Percentiles rank a stretch among this genome's conserved stretches.
phyloP scores from a whole-genome alignment of 2,888 invertebrate species.

The Lasioglossum malachurum region DNA sequence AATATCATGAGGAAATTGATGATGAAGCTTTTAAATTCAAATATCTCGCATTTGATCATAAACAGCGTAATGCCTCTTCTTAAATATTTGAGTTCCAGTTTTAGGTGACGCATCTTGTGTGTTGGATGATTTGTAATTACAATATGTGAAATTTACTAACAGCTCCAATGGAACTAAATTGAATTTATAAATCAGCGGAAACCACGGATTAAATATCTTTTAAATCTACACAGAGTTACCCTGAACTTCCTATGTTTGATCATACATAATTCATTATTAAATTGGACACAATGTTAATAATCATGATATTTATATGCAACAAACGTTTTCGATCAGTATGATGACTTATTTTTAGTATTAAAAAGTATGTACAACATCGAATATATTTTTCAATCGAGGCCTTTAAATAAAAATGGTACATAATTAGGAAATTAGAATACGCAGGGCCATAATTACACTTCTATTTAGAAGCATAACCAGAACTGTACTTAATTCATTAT shows the following conservation, averaged over 20 bases:
- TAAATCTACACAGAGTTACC: constrained; percentile 36
- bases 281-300: constrained; percentile 5
- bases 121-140: constrained; percentile 7
- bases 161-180: background rate
- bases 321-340: constrained; percentile 1
- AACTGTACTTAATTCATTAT: constrained; percentile 26
- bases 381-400: background rate
- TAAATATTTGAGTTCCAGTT: background rate
- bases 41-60: background rate
- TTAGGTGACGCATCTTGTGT: background rate
- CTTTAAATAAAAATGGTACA: background rate
- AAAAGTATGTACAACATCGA: constrained; percentile 32
- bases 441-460: background rate
- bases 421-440: background rate
- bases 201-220: background rate
- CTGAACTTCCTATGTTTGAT: constrained; percentile 35
- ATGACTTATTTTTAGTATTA: constrained; percentile 28
- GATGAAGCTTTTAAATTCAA: background rate
- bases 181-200: background rate
- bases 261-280: background rate
- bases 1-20: background rate
- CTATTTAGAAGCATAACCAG: background rate
- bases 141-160: background rate
- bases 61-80: background rate
- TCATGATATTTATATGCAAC: background rate